These are phyloP conservation scores for Hydrochoerus hydrochaeris DNA, from an alignment of 2,113 vertebrate genomes.

Conservation along the genomic window DNA sequence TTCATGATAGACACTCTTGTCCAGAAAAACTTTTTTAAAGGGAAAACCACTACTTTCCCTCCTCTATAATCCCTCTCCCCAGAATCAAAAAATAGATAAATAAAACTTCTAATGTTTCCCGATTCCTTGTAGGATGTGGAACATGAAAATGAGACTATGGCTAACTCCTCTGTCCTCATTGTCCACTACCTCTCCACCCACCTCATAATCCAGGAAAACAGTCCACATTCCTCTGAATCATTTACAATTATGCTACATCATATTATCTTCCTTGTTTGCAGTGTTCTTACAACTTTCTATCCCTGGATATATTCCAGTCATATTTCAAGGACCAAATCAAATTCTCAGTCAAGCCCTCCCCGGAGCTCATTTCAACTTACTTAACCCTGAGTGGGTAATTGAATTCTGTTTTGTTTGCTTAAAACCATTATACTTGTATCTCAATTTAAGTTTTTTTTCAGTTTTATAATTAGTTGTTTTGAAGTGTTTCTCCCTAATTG, in stretches of 20 bases:
- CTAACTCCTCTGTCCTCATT: not conserved
- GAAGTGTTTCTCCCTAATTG: conserved; percentile 8
- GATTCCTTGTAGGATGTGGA: not conserved
- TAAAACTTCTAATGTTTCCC: not conserved
- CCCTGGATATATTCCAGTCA: conserved; percentile 21
- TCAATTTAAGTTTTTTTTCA: not conserved
- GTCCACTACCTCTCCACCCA: not conserved
- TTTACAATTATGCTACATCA: not conserved
- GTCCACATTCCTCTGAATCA: not conserved
- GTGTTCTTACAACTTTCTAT: not conserved
- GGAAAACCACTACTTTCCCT: not conserved
- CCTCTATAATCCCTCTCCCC: not conserved
- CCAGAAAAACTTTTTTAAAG: not conserved
- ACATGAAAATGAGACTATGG: not conserved
- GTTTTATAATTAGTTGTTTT: conserved; percentile 44
- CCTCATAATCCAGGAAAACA: not conserved
- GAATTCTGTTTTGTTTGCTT: conserved; percentile 41
- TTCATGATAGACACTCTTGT: not conserved
- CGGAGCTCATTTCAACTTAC: not conserved
- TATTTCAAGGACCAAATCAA: not conserved
- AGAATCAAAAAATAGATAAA: not conserved
- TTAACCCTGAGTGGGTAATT: not conserved
- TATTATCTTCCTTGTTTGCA: not conserved
- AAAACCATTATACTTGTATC: not conserved
- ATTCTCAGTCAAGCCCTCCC: not conserved